Base-by-base conservation (phyloP, 2,797 vertebrate genomes). In the Danio kyathit region DNA sequence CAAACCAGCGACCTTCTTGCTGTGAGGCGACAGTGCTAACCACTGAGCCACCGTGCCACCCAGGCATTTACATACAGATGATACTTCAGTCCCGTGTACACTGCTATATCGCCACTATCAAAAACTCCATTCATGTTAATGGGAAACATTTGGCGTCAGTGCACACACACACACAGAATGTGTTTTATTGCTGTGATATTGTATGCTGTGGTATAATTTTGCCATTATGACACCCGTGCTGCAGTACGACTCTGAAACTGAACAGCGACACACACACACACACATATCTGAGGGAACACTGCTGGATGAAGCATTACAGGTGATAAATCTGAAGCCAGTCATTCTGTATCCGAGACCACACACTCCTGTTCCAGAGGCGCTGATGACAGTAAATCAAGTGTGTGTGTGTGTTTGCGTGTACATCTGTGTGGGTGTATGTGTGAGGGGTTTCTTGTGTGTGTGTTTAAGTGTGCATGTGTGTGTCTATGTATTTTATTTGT, bases 281-380 rank as follows among this genome's bases (percentile, higher is more conserved):
- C 17, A 64, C 43, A 41, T 12, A 57, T 0, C 7, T 29, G 71
- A 59, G 1, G 1, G 16, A 4, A 44, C 54, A 59, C 54, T 44
- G n/a, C 17, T 44, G 12, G 5, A 41, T 16, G 19, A 48, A 60
- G n/a, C 56, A 7, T 7, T 48, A 21, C 13, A 3, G 64, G 5
- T 66, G 19, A 66, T 64, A 44, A 17, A 64, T 73, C 17, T 74
- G 72, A 74, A n/a, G n/a, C 57, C 57, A 74, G 21, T 48, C 41
- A 74, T 7, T 13, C 10, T 29, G 41, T 38, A 9, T 1, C 40
- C 4, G 40, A 17, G 69, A 54, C 43, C 7, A 21, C 10, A 16
- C 44, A 46, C 17, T 17, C 6, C 44, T 46, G n/a, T 41, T 54
- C 1, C 40, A 73, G 54, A 21, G 41, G 17, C 11, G 12, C 13